Evolutionary conservation across 2,888 invertebrate genomes (phyloP).

Genomic region (Conomelus anceps): DNA sequence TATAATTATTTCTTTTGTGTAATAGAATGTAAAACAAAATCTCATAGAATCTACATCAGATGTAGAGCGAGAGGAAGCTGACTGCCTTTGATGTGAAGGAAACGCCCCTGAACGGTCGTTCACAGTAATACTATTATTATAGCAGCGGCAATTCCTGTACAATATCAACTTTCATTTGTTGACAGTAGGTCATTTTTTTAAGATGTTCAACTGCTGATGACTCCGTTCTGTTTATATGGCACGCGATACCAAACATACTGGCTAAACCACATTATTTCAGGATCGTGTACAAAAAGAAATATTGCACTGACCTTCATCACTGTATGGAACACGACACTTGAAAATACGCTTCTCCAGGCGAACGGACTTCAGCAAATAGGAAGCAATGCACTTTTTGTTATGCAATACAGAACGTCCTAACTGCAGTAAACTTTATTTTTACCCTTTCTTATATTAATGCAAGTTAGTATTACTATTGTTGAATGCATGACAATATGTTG

Average conservation of each 20-base stretch:
- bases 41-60: too few species aligned
- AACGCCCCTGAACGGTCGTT: not conserved
- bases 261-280: not conserved
- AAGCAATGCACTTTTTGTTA: not conserved
- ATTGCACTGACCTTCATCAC: not conserved
- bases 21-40: too few species aligned
- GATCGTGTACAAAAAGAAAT: not conserved
- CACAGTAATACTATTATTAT: not conserved
- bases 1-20: too few species aligned
- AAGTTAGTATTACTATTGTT: not conserved
- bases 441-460: not conserved
- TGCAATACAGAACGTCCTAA: not conserved
- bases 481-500: not conserved
- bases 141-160: not conserved
- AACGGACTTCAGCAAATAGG: not conserved
- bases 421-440: not conserved
- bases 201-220: not conserved
- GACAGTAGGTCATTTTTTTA: not conserved
- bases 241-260: not conserved
- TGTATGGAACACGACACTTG: not conserved
- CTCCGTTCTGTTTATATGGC: not conserved
- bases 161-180: not conserved
- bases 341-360: not conserved
- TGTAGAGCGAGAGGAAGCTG: not conserved
- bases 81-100: too few species aligned